Evolutionary conservation across 2,797 vertebrate species (phyloP), one percentile per base, ranked within the genome.

Genomic region (Cephalopachus bancanus): DNA sequence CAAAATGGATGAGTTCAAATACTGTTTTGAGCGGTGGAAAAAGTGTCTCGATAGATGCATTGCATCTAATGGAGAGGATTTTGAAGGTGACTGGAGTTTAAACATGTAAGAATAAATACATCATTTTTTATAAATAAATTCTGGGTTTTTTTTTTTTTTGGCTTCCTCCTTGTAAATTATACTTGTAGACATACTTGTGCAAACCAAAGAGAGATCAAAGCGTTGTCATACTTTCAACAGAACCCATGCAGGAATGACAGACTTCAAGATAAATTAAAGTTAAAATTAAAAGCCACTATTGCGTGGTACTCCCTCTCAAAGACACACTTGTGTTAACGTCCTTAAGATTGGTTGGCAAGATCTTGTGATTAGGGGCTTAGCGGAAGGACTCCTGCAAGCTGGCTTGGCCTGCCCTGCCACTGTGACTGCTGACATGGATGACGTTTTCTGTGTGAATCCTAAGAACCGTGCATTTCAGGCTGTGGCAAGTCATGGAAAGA

Each of bases 331-430:
- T 76, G 65, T 33, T 26, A 74, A 95, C 8, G n/a, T 76, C 67
- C 59, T 94, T 76, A 87, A 67, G 79, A 72, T 69, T 83, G 60
- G 44, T 86, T 96, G 89, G 55, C 37, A 80, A 88, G 78, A 95
- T 65, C 57, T 89, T 60, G 44, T 76, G 87, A 96, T 65, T 17
- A 87, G 90, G 64, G 15, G 1, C 80, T 93, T 81, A 83, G 78
- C 88, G 55, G 59, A 78, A 94, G 75, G 55, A 78, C 94, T 83
- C 51, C 44, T 69, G 30, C 19, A 28, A 83, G 55, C 84, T 55
- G 76, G 65, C 81, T 90, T 53, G 64, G 81, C 22, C 33, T 86
- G 71, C 26, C 62, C 80, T 88, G 51, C 6, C n/a, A 37, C 84
- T 11, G 15, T 44, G 69, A 87, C 28, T 22, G 76, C 87, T 94